Evolutionary conservation across 2,888 invertebrate species (phyloP).

Genomic region (Eucera pruinosa): DNA sequence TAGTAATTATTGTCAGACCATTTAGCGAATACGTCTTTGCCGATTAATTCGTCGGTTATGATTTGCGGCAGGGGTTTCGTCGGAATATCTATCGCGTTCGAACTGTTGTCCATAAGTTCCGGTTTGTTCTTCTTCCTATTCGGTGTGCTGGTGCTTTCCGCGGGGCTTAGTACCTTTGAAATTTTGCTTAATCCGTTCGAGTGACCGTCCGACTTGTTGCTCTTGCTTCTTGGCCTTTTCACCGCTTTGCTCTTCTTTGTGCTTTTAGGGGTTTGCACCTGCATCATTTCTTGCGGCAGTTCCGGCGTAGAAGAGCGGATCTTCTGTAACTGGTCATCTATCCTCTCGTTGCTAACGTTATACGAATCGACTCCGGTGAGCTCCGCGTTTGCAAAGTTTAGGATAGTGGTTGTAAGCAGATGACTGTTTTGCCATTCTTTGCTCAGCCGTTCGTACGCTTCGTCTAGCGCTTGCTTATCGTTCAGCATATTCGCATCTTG

Average conservation of each 20-base stretch:
- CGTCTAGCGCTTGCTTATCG: constrained; percentile 63
- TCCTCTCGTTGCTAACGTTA: constrained; percentile 70
- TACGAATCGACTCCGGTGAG: constrained; percentile 67
- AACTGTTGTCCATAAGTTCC: constrained; percentile 26
- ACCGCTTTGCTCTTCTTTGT: constrained; percentile 85
- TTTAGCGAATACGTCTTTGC: constrained; percentile 86
- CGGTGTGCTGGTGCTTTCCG: constrained; percentile 24
- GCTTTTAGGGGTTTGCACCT: constrained; percentile 86
- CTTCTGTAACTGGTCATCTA: constrained; percentile 70
- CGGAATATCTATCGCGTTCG: background rate
- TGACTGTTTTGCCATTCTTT: constrained; percentile 80
- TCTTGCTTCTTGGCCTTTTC: constrained; percentile 83
- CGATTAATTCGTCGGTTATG: constrained; percentile 71
- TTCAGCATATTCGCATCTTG: constrained; percentile 39
- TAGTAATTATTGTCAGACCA: constrained; percentile 90
- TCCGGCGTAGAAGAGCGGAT: constrained; percentile 80
- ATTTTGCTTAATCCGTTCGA: constrained; percentile 36
- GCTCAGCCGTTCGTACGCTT: constrained; percentile 66
- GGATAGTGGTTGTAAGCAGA: constrained; percentile 68
- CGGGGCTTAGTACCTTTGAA: constrained; percentile 8
- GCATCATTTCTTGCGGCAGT: constrained; percentile 78
- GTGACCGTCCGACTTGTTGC: constrained; percentile 33
- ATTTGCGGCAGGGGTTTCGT: constrained; percentile 19
- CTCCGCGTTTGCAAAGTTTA: constrained; percentile 72
- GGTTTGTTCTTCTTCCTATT: constrained; percentile 53